phyloP scores from a whole-genome alignment of 2,888 invertebrate species.

The Limenitis camilla region DNA sequence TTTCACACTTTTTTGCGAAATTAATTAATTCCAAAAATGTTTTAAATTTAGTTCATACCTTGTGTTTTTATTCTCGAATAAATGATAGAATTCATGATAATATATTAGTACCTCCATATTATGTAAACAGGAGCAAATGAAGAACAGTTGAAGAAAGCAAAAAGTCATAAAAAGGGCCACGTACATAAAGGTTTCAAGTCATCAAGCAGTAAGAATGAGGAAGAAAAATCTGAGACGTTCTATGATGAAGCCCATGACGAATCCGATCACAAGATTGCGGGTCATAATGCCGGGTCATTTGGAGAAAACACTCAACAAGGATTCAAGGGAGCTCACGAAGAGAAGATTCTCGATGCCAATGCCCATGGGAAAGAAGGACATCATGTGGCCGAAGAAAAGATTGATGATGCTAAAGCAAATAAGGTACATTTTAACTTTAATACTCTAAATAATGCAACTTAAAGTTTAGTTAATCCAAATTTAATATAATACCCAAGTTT shows the following conservation, averaged over 20 bases:
- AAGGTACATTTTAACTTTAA: constrained; percentile 47
- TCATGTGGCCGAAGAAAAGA: constrained; percentile 69
- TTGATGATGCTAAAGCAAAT: constrained; percentile 75
- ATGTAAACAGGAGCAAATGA: constrained; percentile 62
- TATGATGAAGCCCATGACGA: constrained; percentile 79
- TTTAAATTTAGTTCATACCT: no score
- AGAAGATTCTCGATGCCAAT: constrained; percentile 72
- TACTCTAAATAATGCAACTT: neutral
- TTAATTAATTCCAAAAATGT: no score
- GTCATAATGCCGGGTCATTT: constrained; percentile 73
- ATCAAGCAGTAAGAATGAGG: constrained; percentile 79
- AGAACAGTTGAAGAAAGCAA: constrained; percentile 70
- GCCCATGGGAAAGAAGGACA: constrained; percentile 76
- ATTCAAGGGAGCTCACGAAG: constrained; percentile 76
- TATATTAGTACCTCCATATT: neutral
- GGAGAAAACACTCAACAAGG: constrained; percentile 74
- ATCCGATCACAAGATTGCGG: constrained; percentile 73
- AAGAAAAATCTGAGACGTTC: constrained; percentile 78
- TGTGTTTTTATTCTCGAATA: no score
- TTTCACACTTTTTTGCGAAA: no score
- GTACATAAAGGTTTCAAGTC: constrained; percentile 79
- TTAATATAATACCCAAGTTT: no score
- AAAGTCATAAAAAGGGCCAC: constrained; percentile 78
- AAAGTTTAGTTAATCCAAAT: no score
- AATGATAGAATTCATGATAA: no score